Evolutionary conservation across 2,888 invertebrate species (phyloP).

Genomic region (Bombylius major): DNA sequence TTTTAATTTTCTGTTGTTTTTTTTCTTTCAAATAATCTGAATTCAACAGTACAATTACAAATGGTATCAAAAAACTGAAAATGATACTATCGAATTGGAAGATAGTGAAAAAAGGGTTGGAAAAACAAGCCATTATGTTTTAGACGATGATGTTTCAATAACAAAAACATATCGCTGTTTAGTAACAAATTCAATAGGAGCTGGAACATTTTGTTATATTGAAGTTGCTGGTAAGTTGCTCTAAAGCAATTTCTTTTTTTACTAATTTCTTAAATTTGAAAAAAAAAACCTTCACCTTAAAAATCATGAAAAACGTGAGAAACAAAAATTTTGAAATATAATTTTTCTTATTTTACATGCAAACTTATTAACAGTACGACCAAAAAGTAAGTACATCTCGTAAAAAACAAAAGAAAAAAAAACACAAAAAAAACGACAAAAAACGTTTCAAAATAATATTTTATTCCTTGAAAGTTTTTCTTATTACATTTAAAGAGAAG

Average conservation of each 20-base stretch:
- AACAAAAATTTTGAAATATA: background rate
- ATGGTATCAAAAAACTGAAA: constrained; percentile 75
- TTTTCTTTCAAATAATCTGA: constrained; percentile 9
- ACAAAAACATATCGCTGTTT: constrained; percentile 71
- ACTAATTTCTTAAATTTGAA: too few relatives aligned
- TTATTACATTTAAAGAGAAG: too few relatives aligned
- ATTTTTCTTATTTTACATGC: constrained; percentile 2
- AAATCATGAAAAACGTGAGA: too few relatives aligned
- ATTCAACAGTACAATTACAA: constrained; percentile 50
- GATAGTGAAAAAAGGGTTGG: constrained; percentile 23
- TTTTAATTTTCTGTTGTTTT: constrained; percentile 1
- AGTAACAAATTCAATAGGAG: constrained; percentile 73
- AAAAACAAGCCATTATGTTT: constrained; percentile 43
- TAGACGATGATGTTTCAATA: constrained; percentile 47
- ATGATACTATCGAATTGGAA: constrained; percentile 57
- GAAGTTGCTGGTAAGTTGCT: constrained; percentile 50
- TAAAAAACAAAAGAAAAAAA: background rate
- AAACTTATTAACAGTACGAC: constrained; percentile 14
- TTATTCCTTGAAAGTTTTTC: too few relatives aligned
- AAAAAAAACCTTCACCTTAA: too few relatives aligned
- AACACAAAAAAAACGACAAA: too few relatives aligned
- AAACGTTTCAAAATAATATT: too few relatives aligned
- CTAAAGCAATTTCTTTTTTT: background rate
- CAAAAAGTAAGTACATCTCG: constrained; percentile 16
- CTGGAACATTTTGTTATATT: constrained; percentile 48